Conservation (phyloP, 2,888 invertebrate genomes). For the Clunio marinus region DNA sequence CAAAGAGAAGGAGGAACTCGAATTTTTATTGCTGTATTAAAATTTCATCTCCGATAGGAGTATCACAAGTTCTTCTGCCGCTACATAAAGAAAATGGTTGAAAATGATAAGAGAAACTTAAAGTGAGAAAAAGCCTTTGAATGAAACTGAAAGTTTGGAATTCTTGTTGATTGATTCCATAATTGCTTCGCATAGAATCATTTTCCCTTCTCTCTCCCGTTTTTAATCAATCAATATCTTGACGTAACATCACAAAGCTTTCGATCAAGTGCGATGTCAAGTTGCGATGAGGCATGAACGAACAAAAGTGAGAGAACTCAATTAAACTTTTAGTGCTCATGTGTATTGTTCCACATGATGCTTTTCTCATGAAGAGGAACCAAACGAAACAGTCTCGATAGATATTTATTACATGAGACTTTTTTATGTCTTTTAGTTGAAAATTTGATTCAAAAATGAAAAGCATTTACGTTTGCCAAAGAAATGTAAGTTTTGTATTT, state of each 20-base stretch:
- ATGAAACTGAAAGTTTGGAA: neutral
- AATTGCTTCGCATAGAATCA: neutral
- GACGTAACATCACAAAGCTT: neutral
- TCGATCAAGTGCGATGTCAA: conserved; percentile 4
- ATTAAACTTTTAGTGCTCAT: neutral
- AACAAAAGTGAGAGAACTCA: conserved; percentile 2
- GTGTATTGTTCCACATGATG: neutral
- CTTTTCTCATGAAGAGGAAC: too few relatives aligned
- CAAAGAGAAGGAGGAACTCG: neutral
- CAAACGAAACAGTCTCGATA: neutral
- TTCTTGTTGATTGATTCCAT: conserved; percentile 2
- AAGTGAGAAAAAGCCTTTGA: too few relatives aligned
- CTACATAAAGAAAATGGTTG: conserved; percentile 15
- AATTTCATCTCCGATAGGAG: neutral
- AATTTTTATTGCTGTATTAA: conserved; percentile 18
- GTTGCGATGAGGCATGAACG: neutral
- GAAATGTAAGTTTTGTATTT: neutral
- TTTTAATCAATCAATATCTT: conserved; percentile 12
- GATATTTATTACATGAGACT: too few relatives aligned
- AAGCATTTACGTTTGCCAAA: neutral
- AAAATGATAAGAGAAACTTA: too few relatives aligned
- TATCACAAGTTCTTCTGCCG: neutral
- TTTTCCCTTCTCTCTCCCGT: neutral
- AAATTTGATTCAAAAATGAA: conserved; percentile 13
- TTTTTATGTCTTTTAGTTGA: neutral